These are phyloP conservation scores for Minunthozetes semirufus DNA, from an alignment of 2,888 invertebrate species.

Conservation along the genomic window DNA sequence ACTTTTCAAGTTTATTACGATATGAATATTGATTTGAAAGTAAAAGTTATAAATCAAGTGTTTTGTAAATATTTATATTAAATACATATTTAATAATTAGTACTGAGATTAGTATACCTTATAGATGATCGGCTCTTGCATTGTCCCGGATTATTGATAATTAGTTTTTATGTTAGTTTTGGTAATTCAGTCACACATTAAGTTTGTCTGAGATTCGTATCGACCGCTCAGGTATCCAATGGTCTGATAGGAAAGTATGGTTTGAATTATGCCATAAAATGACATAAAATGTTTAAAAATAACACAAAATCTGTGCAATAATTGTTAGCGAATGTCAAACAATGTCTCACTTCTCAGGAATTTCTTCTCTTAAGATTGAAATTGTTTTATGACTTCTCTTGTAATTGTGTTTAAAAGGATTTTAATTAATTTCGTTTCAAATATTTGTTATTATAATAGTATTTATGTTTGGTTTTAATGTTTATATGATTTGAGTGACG, in stretches of 20 bases:
- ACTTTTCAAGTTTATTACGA: too few species aligned
- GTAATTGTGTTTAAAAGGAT: too few species aligned
- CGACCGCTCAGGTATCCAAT: neutral
- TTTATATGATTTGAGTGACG: too few species aligned
- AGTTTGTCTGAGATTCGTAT: neutral
- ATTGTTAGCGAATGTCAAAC: too few species aligned
- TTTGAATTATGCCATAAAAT: neutral
- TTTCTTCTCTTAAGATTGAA: too few species aligned
- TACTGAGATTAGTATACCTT: slow-evolving; percentile 25
- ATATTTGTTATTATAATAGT: too few species aligned
- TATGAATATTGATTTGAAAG: too few species aligned
- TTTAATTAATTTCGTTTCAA: too few species aligned
- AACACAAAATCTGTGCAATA: neutral
- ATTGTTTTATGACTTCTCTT: too few species aligned
- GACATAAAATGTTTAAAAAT: neutral
- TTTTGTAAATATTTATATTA: neutral
- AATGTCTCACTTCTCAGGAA: too few species aligned
- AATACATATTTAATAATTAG: neutral
- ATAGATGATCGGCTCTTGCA: slow-evolving; percentile 19
- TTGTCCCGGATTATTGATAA: neutral
- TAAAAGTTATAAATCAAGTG: too few species aligned
- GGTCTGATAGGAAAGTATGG: neutral
- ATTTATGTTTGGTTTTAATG: too few species aligned
- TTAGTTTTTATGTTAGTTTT: neutral
- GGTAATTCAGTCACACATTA: neutral